Conservation (phyloP, 2,113 vertebrate genomes). For the Dendrocopos noguchii region DNA sequence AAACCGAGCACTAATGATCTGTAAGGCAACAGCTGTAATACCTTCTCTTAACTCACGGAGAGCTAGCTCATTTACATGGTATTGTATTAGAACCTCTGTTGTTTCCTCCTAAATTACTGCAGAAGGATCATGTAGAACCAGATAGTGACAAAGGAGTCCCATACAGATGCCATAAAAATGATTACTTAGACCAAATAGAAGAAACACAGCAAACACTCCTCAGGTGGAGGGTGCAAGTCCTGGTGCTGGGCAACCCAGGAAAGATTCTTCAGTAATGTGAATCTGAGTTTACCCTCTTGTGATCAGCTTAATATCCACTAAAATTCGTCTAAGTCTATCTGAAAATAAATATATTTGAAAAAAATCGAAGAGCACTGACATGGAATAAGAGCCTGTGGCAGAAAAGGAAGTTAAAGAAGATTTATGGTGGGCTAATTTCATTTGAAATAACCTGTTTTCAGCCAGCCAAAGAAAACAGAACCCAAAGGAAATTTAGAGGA, state of each 20-base stretch:
- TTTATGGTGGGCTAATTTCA: slow-evolving; percentile 45
- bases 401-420: slow-evolving; percentile 42
- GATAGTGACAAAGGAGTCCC: neutral
- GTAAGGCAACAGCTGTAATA: slow-evolving; percentile 24
- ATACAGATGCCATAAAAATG: neutral
- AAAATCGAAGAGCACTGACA: neutral
- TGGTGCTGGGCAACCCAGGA: neutral
- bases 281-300: neutral
- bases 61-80: neutral
- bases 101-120: neutral
- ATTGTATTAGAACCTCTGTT: neutral
- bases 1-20: slow-evolving; percentile 12
- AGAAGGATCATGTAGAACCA: neutral
- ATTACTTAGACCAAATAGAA: neutral
- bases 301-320: neutral
- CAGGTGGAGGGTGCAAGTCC: too few relatives aligned
- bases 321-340: neutral
- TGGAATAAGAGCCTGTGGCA: slow-evolving; percentile 29
- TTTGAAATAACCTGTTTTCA: slow-evolving; percentile 60
- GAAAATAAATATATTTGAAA: slow-evolving; percentile 1
- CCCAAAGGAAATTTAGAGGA: slow-evolving; percentile 63
- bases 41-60: slow-evolving; percentile 26
- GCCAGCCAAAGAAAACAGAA: slow-evolving; percentile 24
- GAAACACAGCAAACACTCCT: neutral
- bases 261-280: neutral